phyloP scores from a whole-genome alignment of 2,113 vertebrate genomes.

The Apistogramma diplotaenia region DNA sequence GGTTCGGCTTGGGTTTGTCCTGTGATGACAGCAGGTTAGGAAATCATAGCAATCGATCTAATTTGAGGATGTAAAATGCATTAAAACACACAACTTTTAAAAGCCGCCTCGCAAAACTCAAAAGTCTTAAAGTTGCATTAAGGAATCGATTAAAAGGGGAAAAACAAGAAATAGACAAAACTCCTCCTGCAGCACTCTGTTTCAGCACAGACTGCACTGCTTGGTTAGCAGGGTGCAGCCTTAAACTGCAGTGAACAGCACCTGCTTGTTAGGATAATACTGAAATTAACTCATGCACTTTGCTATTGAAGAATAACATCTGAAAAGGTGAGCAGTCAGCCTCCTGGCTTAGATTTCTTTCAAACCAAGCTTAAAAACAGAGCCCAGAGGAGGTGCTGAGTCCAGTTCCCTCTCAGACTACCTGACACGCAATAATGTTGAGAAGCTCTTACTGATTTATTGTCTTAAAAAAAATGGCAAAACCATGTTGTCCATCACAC shows the following conservation, averaged over 20 bases:
- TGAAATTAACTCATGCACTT: not conserved
- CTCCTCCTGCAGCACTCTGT: not conserved
- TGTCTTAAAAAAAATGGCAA: not conserved
- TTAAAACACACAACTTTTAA: not conserved
- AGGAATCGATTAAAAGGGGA: not conserved
- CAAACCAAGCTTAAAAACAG: not conserved
- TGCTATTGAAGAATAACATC: not conserved
- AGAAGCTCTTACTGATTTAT: not conserved
- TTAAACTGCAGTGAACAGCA: not conserved
- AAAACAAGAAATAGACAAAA: not conserved
- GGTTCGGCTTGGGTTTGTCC: conserved; percentile 9
- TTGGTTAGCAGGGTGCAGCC: not conserved
- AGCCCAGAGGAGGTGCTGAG: not conserved
- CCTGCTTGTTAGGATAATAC: not conserved
- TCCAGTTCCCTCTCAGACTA: not conserved
- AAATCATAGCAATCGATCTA: not conserved
- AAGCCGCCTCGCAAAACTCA: not conserved
- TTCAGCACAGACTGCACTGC: too few relatives aligned
- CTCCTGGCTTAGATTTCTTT: not conserved
- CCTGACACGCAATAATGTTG: not conserved
- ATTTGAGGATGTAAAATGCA: not conserved
- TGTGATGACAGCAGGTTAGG: not conserved
- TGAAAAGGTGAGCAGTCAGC: not conserved
- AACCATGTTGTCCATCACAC: fast-evolving
- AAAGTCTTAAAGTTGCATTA: not conserved